These are phyloP conservation scores for Stratiomys singularior DNA, from an alignment of 2,888 invertebrate species.

Conservation along the genomic window DNA sequence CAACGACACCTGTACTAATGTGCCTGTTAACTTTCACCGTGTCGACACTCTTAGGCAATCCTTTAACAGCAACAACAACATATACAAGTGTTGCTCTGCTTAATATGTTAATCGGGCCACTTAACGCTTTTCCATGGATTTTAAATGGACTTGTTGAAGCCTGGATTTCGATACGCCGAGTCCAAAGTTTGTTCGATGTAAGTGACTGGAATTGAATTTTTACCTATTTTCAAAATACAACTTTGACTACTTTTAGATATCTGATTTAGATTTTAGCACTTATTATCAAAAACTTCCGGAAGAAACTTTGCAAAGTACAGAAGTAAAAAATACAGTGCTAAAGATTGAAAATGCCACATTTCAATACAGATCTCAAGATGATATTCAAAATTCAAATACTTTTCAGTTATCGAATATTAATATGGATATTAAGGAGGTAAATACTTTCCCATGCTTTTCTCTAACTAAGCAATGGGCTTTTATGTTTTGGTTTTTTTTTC, in stretches of 20 bases:
- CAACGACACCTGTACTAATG: constrained; percentile 93
- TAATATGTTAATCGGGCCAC: constrained; percentile 93
- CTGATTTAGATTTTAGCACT: constrained; percentile 62
- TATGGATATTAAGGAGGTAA: constrained; percentile 61
- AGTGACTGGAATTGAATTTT: constrained; percentile 56
- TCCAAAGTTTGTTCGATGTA: constrained; percentile 84
- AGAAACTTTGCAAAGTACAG: constrained; percentile 58
- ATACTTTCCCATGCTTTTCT: background rate
- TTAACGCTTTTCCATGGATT: constrained; percentile 99
- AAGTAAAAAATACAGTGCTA: constrained; percentile 70
- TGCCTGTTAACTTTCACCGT: constrained; percentile 85
- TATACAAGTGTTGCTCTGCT: constrained; percentile 95
- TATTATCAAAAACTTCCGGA: constrained; percentile 63
- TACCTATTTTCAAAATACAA: background rate
- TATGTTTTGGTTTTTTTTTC: no score
- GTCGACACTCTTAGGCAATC: constrained; percentile 80
- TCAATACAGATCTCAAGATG: constrained; percentile 56
- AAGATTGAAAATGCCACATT: constrained; percentile 72
- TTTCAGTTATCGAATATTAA: constrained; percentile 61
- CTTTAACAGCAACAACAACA: constrained; percentile 87
- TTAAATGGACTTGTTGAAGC: constrained; percentile 96
- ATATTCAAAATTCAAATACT: constrained; percentile 51
- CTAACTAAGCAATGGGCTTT: no score
- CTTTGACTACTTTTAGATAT: constrained; percentile 54
- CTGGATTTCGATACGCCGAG: constrained; percentile 91